Conservation (phyloP, 1,140 invertebrate genomes). For the Nixonia krombeini region DNA sequence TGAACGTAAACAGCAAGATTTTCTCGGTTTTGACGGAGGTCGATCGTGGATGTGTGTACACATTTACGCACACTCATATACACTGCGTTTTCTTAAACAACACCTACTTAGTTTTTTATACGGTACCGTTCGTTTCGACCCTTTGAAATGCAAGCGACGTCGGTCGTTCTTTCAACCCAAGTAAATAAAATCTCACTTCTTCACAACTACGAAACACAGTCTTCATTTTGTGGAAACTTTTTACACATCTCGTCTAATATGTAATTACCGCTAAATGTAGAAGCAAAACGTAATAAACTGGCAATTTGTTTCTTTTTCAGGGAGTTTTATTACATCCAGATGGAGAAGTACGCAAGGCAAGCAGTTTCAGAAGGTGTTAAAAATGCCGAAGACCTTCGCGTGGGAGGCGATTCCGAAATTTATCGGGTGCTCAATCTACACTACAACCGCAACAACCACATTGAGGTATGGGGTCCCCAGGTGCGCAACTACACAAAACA, state of each 20-base stretch:
- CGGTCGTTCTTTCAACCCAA: slow-evolving; percentile 34
- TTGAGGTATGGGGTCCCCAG: slow-evolving; percentile 90
- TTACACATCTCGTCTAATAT: slow-evolving; percentile 2
- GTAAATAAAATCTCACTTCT: slow-evolving; percentile 35
- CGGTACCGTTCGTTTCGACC: slow-evolving; percentile 21
- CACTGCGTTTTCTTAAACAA: slow-evolving; percentile 57
- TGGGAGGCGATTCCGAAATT: slow-evolving; percentile 95
- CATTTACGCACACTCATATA: slow-evolving; percentile 6
- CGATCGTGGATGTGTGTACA: slow-evolving; percentile 9
- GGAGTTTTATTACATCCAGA: slow-evolving; percentile 99
- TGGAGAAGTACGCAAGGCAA: slow-evolving; percentile 99
- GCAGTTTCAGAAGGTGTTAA: slow-evolving; percentile 97
- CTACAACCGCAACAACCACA: slow-evolving; percentile 99
- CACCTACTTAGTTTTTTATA: slow-evolving; percentile 47
- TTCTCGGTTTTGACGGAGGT: slow-evolving; percentile 33
- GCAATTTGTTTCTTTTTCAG: slow-evolving; percentile 78
- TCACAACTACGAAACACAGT: background rate
- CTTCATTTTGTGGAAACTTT: background rate
- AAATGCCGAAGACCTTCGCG: slow-evolving; percentile 91
- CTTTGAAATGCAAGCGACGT: slow-evolving; percentile 17
- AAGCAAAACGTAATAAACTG: no score
- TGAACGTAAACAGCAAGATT: slow-evolving; percentile 59
- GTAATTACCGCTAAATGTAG: no score
- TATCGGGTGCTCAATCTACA: slow-evolving; percentile 98
- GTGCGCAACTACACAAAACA: slow-evolving; percentile 72